Evolutionary conservation across 2,797 vertebrate species (phyloP), one percentile per base, ranked within the genome.

Genomic region (Microctenopoma steveboyesi): DNA sequence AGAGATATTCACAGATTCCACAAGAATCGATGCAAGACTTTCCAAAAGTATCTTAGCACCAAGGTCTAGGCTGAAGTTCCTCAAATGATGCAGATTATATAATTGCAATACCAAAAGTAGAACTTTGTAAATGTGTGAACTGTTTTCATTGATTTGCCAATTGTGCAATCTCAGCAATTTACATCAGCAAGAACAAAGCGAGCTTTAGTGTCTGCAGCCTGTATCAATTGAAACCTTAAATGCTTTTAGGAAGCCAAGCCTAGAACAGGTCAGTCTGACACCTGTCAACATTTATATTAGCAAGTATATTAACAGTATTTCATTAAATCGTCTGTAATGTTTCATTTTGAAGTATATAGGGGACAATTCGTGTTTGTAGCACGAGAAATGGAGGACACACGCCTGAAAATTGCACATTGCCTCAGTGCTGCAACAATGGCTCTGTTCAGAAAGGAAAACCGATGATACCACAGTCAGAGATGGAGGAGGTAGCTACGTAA

Each of bases 1-100:
- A n/a, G 25, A 69, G 15, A 78, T 33, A 16, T 58, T 68, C 62
- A 66, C 42, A 18, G 72, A 79, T 81, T 86, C 76, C 65, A 82
- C 72, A 60, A 81, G 79, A 88, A 83, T 73, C 62, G 22, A 81
- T 70, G 59, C 67, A 0, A 78, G 50, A 63, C 46, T 84, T 85
- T 74, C 68, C 71, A 63, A 76, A 80, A 77, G 72, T 52, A 72
- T 59, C 58, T 77, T 71, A 80, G 81, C 83, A 82, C 76, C 79
- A 66, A 69, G 76, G 56, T 66, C 57, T 45, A 69, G 27, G 65
- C 69, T 78, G 72, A 53, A 74, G 68, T 77, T 70, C 49, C 37
- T 70, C 13, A 40, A 49, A 60, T 53, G 35, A 62, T 4, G 54
- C 48, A 18, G 15, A 6, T 10, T 68, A 50, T 75, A 18, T 42